Conservation (phyloP, 2,113 vertebrate genomes). For the Glaucomys volans region DNA sequence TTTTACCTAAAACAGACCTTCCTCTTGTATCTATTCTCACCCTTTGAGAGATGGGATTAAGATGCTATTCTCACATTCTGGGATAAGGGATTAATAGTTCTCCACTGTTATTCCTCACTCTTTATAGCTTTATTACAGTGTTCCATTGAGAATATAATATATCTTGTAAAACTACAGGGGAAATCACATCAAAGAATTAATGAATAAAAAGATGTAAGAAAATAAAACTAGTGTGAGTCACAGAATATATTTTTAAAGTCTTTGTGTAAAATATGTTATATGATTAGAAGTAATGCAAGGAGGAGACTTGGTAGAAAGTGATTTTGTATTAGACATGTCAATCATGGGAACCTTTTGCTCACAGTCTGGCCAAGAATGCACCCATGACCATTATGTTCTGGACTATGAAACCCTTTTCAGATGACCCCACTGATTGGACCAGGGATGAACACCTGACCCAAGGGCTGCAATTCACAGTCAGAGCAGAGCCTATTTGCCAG, state of each 20-base stretch:
- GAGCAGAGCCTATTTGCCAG: not conserved
- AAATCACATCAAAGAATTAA: constrained; percentile 76
- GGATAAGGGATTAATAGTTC: constrained; percentile 73
- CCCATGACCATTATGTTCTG: not conserved
- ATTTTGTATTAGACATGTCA: constrained; percentile 57
- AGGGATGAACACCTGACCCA: not conserved
- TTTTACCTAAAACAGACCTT: constrained; percentile 73
- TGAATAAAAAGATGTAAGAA: constrained; percentile 71
- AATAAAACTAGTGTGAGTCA: constrained; percentile 56
- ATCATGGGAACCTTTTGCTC: not conserved
- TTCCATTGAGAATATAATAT: constrained; percentile 73
- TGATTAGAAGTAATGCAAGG: constrained; percentile 64
- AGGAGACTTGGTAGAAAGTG: constrained; percentile 36
- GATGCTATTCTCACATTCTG: constrained; percentile 70
- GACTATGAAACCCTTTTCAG: not conserved
- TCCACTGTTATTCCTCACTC: constrained; percentile 74
- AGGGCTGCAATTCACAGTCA: not conserved
- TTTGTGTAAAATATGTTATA: constrained; percentile 61
- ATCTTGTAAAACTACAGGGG: constrained; percentile 72
- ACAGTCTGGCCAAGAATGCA: not conserved
- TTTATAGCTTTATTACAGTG: constrained; percentile 75
- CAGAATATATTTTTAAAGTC: constrained; percentile 67
- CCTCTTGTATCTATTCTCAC: constrained; percentile 67
- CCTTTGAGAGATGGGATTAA: constrained; percentile 73
- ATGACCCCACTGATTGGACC: not conserved